Conservation (phyloP, 2,888 invertebrate genomes). For the Thumatha senex region DNA sequence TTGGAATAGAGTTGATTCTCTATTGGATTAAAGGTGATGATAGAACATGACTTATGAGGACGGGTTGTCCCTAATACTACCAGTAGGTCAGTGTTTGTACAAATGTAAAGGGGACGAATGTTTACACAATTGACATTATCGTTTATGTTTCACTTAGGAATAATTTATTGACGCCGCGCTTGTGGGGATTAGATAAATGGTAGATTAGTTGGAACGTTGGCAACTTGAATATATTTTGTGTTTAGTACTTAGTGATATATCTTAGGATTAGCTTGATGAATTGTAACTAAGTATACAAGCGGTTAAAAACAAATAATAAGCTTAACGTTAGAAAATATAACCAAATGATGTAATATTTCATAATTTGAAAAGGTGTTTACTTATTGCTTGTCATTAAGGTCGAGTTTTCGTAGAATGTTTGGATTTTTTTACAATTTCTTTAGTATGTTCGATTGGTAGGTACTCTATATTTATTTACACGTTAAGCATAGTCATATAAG, state of each 20-base stretch:
- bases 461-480: too few species aligned
- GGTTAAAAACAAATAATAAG: background rate
- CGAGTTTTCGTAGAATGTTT: too few species aligned
- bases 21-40: background rate
- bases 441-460: too few species aligned
- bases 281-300: background rate
- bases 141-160: conserved; percentile 75
- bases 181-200: conserved; percentile 43
- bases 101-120: conserved; percentile 64
- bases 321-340: background rate
- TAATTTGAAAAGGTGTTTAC: too few species aligned
- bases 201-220: conserved; percentile 26
- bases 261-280: conserved; percentile 1
- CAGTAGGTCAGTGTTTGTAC: conserved; percentile 69
- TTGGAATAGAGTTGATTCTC: conserved; percentile 15
- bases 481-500: too few species aligned
- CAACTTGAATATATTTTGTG: conserved; percentile 8
- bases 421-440: too few species aligned
- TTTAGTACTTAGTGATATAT: background rate
- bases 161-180: conserved; percentile 68
- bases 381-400: too few species aligned
- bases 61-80: conserved; percentile 57
- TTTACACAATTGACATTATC: conserved; percentile 75
- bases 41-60: conserved; percentile 39
- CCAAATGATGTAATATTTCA: too few species aligned